Conservation (phyloP, 2,113 vertebrate species). For the Aplodontia rufa region DNA sequence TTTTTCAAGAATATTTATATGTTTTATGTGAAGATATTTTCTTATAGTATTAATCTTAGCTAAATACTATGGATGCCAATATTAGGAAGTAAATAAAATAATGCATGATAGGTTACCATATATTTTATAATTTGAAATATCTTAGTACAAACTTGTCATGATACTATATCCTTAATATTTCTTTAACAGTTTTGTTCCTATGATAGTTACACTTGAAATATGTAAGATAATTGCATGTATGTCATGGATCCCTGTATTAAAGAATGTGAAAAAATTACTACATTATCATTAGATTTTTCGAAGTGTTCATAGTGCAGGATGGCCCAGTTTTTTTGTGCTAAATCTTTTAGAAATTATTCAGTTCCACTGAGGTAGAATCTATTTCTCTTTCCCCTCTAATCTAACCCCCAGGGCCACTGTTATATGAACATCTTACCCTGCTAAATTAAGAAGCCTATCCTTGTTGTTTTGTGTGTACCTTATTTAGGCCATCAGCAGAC, state of each 20-base stretch:
- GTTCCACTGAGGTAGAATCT: constrained; percentile 76
- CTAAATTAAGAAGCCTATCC: constrained; percentile 75
- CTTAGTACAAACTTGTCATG: background rate
- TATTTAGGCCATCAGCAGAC: constrained; percentile 85
- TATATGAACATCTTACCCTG: constrained; percentile 72
- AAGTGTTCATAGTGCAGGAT: constrained; percentile 20
- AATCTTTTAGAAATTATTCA: constrained; percentile 78
- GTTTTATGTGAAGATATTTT: background rate
- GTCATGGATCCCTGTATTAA: constrained; percentile 40
- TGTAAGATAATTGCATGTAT: constrained; percentile 50
- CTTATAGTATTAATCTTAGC: background rate
- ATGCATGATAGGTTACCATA: background rate
- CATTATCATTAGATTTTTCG: constrained; percentile 56
- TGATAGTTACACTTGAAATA: constrained; percentile 59
- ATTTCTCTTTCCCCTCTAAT: constrained; percentile 77
- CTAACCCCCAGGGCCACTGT: constrained; percentile 70
- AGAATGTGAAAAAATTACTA: constrained; percentile 54
- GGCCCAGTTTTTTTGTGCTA: constrained; percentile 71
- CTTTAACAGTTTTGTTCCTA: constrained; percentile 33
- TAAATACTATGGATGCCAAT: background rate
- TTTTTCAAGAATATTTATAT: background rate
- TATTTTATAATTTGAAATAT: background rate
- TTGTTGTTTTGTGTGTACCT: constrained; percentile 77
- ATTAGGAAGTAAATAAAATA: background rate
- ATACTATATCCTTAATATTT: constrained; percentile 22